phyloP scores from a whole-genome alignment of 2,797 vertebrate genomes.

The Astyanax mexicanus region DNA sequence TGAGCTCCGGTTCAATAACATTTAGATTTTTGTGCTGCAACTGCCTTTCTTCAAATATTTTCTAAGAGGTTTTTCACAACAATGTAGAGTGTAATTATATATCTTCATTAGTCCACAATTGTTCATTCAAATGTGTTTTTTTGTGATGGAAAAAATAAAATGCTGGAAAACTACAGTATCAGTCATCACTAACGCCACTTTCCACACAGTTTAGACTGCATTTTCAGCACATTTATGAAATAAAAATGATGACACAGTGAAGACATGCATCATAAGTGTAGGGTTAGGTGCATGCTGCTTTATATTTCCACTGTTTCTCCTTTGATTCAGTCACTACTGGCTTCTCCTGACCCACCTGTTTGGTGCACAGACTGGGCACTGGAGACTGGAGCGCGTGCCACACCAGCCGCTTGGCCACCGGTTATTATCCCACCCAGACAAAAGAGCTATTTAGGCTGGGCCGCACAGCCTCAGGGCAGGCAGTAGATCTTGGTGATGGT shows the following conservation, averaged over 20 bases:
- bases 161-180: too few species aligned
- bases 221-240: neutral
- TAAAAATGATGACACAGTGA: neutral
- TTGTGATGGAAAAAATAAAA: too few species aligned
- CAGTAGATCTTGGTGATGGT: constrained; percentile 56
- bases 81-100: too few species aligned
- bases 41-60: too few species aligned
- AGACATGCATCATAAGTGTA: neutral
- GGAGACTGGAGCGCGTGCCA: constrained; percentile 75
- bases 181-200: too few species aligned
- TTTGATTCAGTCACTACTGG: constrained; percentile 47
- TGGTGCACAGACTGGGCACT: constrained; percentile 71
- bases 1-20: too few species aligned
- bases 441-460: constrained; percentile 76
- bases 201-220: too few species aligned
- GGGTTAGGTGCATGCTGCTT: neutral
- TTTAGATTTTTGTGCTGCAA: too few species aligned
- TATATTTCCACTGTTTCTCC: neutral
- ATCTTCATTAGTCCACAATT: too few species aligned
- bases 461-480: constrained; percentile 64
- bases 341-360: constrained; percentile 77
- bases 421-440: constrained; percentile 77
- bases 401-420: constrained; percentile 73
- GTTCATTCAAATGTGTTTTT: too few species aligned
- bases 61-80: too few species aligned